Conservation (phyloP, 2,888 invertebrate genomes). For the Volucella zonaria region DNA sequence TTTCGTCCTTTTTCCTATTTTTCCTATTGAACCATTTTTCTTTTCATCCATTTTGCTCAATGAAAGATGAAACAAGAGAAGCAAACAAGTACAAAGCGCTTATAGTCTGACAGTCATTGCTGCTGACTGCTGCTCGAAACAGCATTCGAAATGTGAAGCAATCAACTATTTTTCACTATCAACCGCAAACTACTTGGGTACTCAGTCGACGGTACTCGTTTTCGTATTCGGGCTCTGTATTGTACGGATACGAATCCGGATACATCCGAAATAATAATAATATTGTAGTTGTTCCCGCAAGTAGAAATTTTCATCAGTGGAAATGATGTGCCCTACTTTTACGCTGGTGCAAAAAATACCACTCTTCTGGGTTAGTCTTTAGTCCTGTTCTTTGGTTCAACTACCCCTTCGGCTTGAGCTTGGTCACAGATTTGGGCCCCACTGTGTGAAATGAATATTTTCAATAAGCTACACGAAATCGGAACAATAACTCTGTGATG, state of each 20-base stretch:
- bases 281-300: slow-evolving; percentile 42
- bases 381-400: slow-evolving; percentile 9
- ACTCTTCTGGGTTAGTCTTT: neutral
- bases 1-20: slow-evolving; percentile 26
- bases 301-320: slow-evolving; percentile 53
- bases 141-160: slow-evolving; percentile 41
- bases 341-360: slow-evolving; percentile 14
- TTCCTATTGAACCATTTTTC: slow-evolving; percentile 18
- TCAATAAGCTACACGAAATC: slow-evolving; percentile 53
- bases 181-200: slow-evolving; percentile 41
- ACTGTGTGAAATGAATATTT: slow-evolving; percentile 29
- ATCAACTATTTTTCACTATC: slow-evolving; percentile 57
- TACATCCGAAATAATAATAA: slow-evolving; percentile 58
- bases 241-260: neutral
- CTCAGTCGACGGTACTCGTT: no score
- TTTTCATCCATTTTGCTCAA: slow-evolving; percentile 27
- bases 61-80: slow-evolving; percentile 42
- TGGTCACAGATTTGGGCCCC: neutral
- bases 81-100: slow-evolving; percentile 14
- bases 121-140: neutral
- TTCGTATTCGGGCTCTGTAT: slow-evolving; percentile 19
- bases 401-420: neutral
- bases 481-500: slow-evolving; percentile 58
- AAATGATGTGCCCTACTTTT: slow-evolving; percentile 58
- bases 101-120: slow-evolving; percentile 19